Conservation (phyloP, 2,113 vertebrate species). For the Tautogolabrus adspersus region DNA sequence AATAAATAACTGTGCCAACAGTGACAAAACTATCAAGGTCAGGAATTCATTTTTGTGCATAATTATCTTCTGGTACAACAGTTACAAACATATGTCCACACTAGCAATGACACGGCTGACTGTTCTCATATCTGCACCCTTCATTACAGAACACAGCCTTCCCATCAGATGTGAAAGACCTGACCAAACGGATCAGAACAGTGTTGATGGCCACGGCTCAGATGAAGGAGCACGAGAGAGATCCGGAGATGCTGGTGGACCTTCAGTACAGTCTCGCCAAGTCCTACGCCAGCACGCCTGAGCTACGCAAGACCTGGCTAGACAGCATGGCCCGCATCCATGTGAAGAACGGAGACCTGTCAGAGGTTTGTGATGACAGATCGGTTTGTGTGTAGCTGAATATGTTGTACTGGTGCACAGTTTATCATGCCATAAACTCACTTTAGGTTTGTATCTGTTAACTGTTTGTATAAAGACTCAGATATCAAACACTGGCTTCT, state of each 20-base stretch:
- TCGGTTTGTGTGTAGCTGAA: not conserved
- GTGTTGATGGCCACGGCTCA: slow-evolving; percentile 98
- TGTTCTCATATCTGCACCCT: not conserved
- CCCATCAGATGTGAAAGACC: slow-evolving; percentile 96
- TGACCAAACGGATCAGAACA: slow-evolving; percentile 97
- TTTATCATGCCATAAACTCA: not conserved
- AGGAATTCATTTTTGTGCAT: slow-evolving; percentile 15
- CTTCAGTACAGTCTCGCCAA: slow-evolving; percentile 99
- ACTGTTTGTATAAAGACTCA: not conserved
- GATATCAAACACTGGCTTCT: not conserved
- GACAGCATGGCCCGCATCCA: slow-evolving; percentile 99
- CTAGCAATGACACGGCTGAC: not conserved
- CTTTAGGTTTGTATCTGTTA: not conserved
- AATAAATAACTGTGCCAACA: slow-evolving; percentile 99
- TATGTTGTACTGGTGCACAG: not conserved
- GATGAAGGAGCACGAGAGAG: slow-evolving; percentile 99
- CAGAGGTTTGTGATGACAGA: slow-evolving; percentile 85
- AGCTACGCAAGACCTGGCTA: slow-evolving; percentile 97
- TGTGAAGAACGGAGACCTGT: slow-evolving; percentile 97
- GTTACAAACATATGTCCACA: not conserved
- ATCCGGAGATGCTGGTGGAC: slow-evolving; percentile 99
- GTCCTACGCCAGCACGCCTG: slow-evolving; percentile 97
- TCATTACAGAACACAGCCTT: slow-evolving; percentile 92
- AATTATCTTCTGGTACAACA: not conserved
- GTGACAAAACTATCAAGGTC: slow-evolving; percentile 95